Conservation (phyloP, 2,888 invertebrate species). For the Galeopsomyia nigrocyanea region DNA sequence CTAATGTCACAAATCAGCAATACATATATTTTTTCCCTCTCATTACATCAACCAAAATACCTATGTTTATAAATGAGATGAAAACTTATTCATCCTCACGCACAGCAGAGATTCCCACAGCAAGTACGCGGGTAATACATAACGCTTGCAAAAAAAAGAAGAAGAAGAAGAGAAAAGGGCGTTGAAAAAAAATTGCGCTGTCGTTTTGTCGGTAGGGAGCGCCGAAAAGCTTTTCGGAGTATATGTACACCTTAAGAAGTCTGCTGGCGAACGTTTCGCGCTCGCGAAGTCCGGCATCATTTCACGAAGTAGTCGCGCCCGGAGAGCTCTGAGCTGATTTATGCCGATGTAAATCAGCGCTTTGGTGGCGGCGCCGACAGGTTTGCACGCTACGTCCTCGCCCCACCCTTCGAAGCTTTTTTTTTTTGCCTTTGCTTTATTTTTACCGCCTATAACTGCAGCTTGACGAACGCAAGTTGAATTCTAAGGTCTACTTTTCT, state of each 20-base stretch:
- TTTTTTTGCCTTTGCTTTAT: not conserved
- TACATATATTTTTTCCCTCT: no score
- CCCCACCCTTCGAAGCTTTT: not conserved
- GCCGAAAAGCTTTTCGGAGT: constrained; percentile 8
- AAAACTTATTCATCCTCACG: not conserved
- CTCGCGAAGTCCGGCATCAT: constrained; percentile 14
- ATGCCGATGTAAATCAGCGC: constrained; percentile 53
- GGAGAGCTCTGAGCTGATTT: constrained; percentile 49
- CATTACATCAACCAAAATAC: not conserved
- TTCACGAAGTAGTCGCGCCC: constrained; percentile 47
- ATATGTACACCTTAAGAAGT: not conserved
- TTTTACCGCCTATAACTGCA: not conserved
- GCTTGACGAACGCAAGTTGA: no score
- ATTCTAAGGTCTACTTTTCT: no score
- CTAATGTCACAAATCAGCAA: not conserved
- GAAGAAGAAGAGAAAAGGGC: no score
- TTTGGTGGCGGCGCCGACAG: constrained; percentile 51
- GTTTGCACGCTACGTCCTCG: constrained; percentile 44
- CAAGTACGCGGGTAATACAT: not conserved
- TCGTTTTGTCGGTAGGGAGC: not conserved
- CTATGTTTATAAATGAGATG: not conserved
- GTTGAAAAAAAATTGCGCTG: constrained; percentile 1
- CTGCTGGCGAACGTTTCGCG: not conserved
- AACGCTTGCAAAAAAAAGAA: not conserved
- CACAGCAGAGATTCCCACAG: not conserved